Percentiles rank a stretch among this genome's conserved stretches.
Conservation (phyloP, 2,113 vertebrate species). For the Alexandromys fortis region DNA sequence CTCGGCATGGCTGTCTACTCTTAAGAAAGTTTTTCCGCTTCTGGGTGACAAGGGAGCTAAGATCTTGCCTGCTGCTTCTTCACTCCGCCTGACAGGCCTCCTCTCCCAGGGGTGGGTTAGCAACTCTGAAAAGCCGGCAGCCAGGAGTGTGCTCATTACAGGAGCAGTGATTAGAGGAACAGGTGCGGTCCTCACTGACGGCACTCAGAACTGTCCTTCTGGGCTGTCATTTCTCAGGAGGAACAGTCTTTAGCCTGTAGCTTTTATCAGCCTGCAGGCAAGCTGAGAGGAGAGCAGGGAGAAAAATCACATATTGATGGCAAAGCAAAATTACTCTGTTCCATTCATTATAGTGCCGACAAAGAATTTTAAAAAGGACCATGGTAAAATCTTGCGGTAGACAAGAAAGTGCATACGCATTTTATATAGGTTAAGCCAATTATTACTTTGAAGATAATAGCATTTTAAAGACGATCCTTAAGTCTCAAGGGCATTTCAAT, state of each 20-base stretch:
- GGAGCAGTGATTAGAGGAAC: not conserved
- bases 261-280: not conserved
- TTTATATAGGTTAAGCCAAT: not conserved
- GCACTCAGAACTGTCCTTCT: not conserved
- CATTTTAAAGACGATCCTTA: not conserved
- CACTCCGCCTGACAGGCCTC: not conserved
- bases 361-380: not conserved
- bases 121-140: not conserved
- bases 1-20: not conserved
- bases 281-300: not conserved
- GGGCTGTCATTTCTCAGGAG: not conserved
- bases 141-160: not conserved
- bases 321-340: not conserved
- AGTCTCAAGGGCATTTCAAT: not conserved
- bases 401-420: not conserved
- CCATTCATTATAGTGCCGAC: no score
- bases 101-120: no score
- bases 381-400: not conserved
- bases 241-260: not conserved
- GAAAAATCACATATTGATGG: not conserved
- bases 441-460: not conserved
- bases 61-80: not conserved
- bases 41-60: not conserved
- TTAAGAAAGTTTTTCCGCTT: not conserved
- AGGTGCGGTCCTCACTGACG: not conserved